Evolutionary conservation across 2,888 invertebrate species (phyloP), one percentile per base, ranked within the genome.

Genomic region (Tortrix viridana): DNA sequence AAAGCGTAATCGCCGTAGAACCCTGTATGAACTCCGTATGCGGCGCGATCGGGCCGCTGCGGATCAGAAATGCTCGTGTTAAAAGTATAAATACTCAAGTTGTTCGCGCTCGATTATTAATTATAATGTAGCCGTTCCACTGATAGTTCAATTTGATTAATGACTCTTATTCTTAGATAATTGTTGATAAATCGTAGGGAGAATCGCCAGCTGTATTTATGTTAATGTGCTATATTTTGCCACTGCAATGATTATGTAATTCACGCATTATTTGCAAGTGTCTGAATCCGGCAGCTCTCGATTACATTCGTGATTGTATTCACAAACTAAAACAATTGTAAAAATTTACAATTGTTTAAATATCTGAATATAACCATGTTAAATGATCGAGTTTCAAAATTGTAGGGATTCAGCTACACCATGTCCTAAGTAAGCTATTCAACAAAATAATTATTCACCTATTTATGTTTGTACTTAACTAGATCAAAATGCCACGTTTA

Each of bases 1-100:
- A 75, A 72, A 72, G 81, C 47, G 76, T 80, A 73, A 68, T 69
- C 66, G 67, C 74, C 12, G 48, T 48, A 60, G 60, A 54, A 16
- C 38, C 48, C 43, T 22, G 22, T 18, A 43, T 54, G 14, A n/a
- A 38, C 23, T 41, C 20, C 9, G 37, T 37, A 7, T 48, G 14
- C 9, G 9, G 37, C 14, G 18, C n/a, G 22, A 18, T 12, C 37
- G 38, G 43, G 18, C 48, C 18, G 48, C 41, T n/a, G 14, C 23
- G 53, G 38, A 47, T 46, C 19, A 32, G 41, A 26, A 38, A 23
- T 23, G 60, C 60, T 49, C 43, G 48, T 48, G 48, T 55, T 43
- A 48, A 43, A 58, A 23, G 26, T 43, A 54, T 57, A 57, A 54
- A 65, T 65, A 54, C 57, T 65, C 65, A 49, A 53, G 44, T 49